A percentile compares a stretch with the other conserved stretches of the same genome.
Evolutionary conservation across 1,140 invertebrate species (phyloP).

Genomic region (Hylaeus anthracinus): DNA sequence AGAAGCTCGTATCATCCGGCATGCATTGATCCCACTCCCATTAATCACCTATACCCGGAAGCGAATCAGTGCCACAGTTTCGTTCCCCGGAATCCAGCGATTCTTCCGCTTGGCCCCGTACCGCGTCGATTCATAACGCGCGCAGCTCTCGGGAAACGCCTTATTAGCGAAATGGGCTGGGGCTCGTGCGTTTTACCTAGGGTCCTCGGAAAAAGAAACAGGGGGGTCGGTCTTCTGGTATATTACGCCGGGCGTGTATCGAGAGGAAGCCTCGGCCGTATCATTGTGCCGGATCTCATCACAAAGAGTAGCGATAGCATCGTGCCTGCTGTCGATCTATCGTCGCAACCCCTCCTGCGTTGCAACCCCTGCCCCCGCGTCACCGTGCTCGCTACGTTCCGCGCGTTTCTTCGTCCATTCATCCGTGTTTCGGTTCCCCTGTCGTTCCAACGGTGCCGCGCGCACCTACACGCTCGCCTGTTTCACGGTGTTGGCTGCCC

Average conservation of each 20-base stretch:
- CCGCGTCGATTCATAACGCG: constrained; percentile 32
- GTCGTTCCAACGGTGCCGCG: constrained; percentile 2
- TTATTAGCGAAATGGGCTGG: constrained; percentile 72
- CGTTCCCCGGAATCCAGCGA: constrained; percentile 12
- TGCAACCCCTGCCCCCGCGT: constrained; percentile 9
- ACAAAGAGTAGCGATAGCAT: constrained; percentile 73
- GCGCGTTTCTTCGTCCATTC: constrained; percentile 54
- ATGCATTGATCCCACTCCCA: not conserved
- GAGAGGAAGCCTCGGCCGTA: constrained; percentile 50
- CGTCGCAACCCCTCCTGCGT: constrained; percentile 28
- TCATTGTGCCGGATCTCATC: constrained; percentile 70
- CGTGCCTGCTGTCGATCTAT: constrained; percentile 63
- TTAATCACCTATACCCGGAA: constrained; percentile 34
- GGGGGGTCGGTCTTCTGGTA: constrained; percentile 32
- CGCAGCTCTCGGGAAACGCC: constrained; percentile 62
- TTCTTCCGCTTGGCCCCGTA: constrained; percentile 43
- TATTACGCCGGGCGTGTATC: constrained; percentile 45
- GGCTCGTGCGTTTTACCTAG: constrained; percentile 32
- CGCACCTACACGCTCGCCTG: not conserved
- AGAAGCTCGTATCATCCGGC: not conserved
- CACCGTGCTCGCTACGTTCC: constrained; percentile 9
- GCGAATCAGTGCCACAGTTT: constrained; percentile 42
- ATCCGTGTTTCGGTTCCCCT: constrained; percentile 35
- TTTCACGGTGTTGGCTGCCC: not conserved
- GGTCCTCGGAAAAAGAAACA: constrained; percentile 38